A percentile compares a stretch with the other conserved stretches of the same genome.
Conservation (phyloP, 2,888 invertebrate species). For the Amiota communis region DNA sequence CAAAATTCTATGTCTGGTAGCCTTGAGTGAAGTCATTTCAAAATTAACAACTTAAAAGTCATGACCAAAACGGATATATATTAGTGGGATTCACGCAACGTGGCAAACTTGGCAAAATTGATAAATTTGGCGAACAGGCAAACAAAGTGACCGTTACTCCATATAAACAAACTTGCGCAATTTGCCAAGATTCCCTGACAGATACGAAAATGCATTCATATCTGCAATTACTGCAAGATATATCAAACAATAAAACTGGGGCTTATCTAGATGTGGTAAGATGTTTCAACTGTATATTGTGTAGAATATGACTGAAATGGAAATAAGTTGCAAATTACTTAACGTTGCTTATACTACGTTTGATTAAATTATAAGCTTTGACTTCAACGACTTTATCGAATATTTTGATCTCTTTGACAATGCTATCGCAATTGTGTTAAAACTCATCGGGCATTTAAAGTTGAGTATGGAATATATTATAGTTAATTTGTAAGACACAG, state of each 20-base stretch:
- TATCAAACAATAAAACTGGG: slow-evolving; percentile 78
- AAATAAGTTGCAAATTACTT: slow-evolving; percentile 30
- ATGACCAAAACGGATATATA: no score
- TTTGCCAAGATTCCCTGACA: no score
- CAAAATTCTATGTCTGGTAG: no score
- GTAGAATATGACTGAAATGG: slow-evolving; percentile 12
- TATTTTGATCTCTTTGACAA: slow-evolving; percentile 58
- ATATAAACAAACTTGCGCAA: no score
- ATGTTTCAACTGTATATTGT: background rate
- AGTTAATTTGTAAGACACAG: no score
- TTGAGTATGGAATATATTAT: slow-evolving; percentile 70
- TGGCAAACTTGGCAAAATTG: no score
- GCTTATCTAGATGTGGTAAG: slow-evolving; percentile 86
- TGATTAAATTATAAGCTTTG: slow-evolving; percentile 53
- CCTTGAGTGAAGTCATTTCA: no score
- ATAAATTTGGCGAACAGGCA: no score
- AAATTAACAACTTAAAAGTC: no score
- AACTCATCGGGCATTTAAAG: slow-evolving; percentile 91
- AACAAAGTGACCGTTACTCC: no score
- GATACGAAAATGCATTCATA: slow-evolving; percentile 83
- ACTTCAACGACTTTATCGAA: slow-evolving; percentile 45
- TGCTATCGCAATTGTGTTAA: slow-evolving; percentile 76
- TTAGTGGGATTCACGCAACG: no score
- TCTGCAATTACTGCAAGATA: slow-evolving; percentile 82
- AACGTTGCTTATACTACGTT: slow-evolving; percentile 38